Evolutionary conservation across 2,888 invertebrate genomes (phyloP).

Genomic region (Clusia tigrina): DNA sequence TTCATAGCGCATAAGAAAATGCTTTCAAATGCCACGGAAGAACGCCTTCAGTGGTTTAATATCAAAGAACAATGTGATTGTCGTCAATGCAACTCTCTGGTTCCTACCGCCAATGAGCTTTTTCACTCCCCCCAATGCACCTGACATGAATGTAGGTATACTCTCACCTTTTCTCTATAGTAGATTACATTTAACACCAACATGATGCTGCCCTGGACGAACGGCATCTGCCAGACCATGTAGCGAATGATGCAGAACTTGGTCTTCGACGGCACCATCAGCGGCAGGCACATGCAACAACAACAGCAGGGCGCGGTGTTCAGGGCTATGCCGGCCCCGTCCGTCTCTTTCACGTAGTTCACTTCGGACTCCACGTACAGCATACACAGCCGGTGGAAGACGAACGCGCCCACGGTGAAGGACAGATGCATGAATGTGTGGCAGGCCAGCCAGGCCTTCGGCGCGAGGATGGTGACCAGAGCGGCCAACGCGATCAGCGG

Average conservation of each 20-base stretch:
- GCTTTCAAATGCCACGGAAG: too few species aligned
- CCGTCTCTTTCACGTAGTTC: conserved; percentile 62
- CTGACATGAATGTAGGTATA: too few species aligned
- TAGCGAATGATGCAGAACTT: conserved; percentile 53
- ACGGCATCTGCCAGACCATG: conserved; percentile 61
- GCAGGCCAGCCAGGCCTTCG: conserved; percentile 57
- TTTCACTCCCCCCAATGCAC: too few species aligned
- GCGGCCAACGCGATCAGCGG: conserved; percentile 58
- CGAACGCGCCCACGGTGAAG: conserved; percentile 56
- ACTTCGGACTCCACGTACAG: conserved; percentile 60
- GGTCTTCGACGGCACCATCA: conserved; percentile 49
- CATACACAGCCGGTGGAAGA: conserved; percentile 58
- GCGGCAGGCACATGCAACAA: conserved; percentile 57
- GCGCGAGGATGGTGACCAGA: conserved; percentile 55
- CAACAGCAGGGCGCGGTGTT: conserved; percentile 57
- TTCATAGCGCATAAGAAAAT: too few species aligned
- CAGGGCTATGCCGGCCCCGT: conserved; percentile 57
- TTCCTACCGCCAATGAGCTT: too few species aligned
- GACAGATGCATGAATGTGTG: conserved; percentile 62
- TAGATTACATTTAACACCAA: conserved; percentile 58
- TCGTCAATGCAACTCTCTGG: too few species aligned
- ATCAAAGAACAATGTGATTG: too few species aligned
- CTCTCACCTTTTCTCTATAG: conserved; percentile 45
- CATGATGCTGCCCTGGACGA: conserved; percentile 59
- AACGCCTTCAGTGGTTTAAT: too few species aligned